Conservation (phyloP, 64 coral and sea anemone species). For the Trachythela sp. region DNA sequence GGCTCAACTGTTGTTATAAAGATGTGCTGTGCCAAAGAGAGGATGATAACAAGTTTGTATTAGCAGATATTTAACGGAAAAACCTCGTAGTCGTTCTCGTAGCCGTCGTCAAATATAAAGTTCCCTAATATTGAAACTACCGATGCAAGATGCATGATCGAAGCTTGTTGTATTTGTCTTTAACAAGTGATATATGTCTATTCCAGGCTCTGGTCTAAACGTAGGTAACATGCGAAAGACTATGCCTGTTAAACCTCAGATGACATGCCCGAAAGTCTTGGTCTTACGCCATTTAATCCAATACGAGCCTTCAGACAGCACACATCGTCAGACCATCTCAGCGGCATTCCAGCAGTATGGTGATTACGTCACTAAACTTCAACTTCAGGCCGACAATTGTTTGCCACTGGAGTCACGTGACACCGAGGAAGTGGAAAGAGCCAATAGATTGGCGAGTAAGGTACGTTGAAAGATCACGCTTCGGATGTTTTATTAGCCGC, state of each 20-base stretch:
- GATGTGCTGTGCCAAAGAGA: too few species aligned
- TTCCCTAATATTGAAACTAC: too few species aligned
- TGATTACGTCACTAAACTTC: slow-evolving; percentile 60
- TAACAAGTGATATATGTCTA: neutral
- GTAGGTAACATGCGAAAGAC: slow-evolving; percentile 61
- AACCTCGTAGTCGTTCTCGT: too few species aligned
- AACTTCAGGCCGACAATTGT: slow-evolving; percentile 53
- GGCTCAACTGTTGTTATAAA: too few species aligned
- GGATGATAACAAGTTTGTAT: too few species aligned
- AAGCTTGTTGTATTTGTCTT: neutral
- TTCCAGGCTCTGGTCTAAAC: slow-evolving; percentile 60
- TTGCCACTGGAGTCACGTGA: slow-evolving; percentile 76
- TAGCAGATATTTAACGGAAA: too few species aligned
- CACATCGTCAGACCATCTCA: slow-evolving; percentile 50
- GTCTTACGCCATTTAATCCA: slow-evolving; percentile 77
- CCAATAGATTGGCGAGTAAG: slow-evolving; percentile 57
- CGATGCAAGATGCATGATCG: neutral
- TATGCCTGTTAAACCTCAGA: neutral
- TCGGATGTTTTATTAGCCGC: too few species aligned
- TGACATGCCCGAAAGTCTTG: slow-evolving; percentile 67
- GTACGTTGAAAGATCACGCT: slow-evolving; percentile 34
- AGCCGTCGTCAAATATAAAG: too few species aligned
- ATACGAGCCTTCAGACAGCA: slow-evolving; percentile 59
- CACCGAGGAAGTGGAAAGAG: slow-evolving; percentile 59
- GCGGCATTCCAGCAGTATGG: slow-evolving; percentile 65